Evolutionary conservation across 2,797 vertebrate genomes (phyloP).

Genomic region (Aplochiton taeniatus): DNA sequence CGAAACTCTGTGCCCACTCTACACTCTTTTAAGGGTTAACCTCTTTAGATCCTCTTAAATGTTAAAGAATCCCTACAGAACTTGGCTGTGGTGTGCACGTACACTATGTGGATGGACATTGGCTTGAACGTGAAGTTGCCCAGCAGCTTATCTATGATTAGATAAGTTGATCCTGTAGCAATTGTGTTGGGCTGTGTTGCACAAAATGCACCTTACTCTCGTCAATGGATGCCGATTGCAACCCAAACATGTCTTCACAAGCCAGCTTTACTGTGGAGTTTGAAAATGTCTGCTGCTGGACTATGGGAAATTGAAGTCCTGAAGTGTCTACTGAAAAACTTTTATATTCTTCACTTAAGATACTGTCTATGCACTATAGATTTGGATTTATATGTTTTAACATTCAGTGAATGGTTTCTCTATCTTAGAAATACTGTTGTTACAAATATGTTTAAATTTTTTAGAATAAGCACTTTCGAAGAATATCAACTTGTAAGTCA

Average conservation of each 20-base stretch:
- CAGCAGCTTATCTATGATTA: conserved; percentile 45
- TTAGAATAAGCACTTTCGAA: conserved; percentile 47
- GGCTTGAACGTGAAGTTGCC: conserved; percentile 56
- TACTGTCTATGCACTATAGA: conserved; percentile 71
- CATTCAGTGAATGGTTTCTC: conserved; percentile 70
- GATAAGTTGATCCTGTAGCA: conserved; percentile 61
- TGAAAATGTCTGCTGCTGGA: conserved; percentile 42
- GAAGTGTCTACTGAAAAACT: conserved; percentile 17
- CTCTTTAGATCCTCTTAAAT: no score
- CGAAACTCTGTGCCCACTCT: neutral
- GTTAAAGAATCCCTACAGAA: neutral
- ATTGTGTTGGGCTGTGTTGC: conserved; percentile 58
- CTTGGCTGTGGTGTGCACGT: neutral
- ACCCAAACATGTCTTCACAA: conserved; percentile 48
- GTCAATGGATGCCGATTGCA: conserved; percentile 54
- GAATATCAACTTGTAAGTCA: conserved; percentile 26
- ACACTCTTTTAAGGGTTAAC: conserved; percentile 1
- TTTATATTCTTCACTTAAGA: conserved; percentile 47
- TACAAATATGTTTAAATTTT: conserved; percentile 32
- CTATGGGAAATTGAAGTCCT: conserved; percentile 27
- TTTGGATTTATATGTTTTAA: conserved; percentile 55
- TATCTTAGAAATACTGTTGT: conserved; percentile 43
- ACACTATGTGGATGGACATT: conserved; percentile 32
- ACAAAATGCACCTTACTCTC: conserved; percentile 71
- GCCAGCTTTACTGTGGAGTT: conserved; percentile 39